Conservation (phyloP, 2,888 invertebrate species). For the Pimpla rufipes region DNA sequence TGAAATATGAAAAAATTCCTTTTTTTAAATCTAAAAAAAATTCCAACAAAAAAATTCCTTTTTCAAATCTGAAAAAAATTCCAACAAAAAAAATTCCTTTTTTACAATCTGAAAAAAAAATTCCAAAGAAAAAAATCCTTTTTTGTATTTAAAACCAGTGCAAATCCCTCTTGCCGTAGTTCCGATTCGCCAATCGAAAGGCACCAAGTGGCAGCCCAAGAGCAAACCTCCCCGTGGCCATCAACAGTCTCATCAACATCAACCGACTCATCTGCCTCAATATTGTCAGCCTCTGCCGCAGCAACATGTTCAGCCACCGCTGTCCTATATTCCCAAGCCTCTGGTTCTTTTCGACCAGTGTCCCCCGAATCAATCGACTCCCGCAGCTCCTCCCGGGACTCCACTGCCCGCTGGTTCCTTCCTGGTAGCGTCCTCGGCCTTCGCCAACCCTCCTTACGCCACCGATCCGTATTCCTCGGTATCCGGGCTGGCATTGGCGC, state of each 20-base stretch:
- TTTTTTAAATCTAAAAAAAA: no score
- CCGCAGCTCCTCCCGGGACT: conserved; percentile 61
- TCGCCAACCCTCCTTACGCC: conserved; percentile 74
- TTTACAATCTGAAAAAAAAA: no score
- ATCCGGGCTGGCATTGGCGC: conserved; percentile 74
- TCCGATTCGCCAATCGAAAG: conserved; percentile 73
- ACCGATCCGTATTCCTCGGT: conserved; percentile 76
- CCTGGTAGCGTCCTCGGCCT: conserved; percentile 77
- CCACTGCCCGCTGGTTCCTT: conserved; percentile 74
- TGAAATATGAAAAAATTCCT: no score
- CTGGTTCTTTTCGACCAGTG: conserved; percentile 77
- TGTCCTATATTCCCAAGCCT: conserved; percentile 77
- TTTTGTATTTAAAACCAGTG: not conserved
- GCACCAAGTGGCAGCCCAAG: conserved; percentile 78
- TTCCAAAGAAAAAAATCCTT: not conserved
- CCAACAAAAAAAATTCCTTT: no score
- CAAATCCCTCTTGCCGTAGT: conserved; percentile 29
- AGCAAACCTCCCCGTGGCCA: conserved; percentile 74
- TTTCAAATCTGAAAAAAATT: conserved; percentile 4
- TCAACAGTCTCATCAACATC: conserved; percentile 71
- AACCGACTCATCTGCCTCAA: conserved; percentile 70
- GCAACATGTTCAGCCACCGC: conserved; percentile 56
- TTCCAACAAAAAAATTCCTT: not conserved
- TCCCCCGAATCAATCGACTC: conserved; percentile 64
- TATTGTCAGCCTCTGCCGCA: conserved; percentile 64